Percentiles rank a stretch among this genome's conserved stretches.
Conservation (phyloP, 1,140 invertebrate genomes). For the Agraylea sexmaculata region DNA sequence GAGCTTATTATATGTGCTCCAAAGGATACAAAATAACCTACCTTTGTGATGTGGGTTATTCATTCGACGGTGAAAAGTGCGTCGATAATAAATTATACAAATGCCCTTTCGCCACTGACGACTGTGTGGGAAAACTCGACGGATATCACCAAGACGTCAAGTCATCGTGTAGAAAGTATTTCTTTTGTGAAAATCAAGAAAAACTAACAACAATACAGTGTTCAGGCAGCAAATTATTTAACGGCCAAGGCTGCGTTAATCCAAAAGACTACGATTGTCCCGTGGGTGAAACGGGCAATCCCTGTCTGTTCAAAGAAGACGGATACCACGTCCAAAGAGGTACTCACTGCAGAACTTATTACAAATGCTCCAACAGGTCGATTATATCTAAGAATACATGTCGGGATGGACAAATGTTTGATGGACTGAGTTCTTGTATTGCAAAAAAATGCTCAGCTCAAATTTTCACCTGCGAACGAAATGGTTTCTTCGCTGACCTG, state of each 20-base stretch:
- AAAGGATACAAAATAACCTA: slow-evolving; percentile 42
- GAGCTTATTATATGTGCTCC: slow-evolving; percentile 45
- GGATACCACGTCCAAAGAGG: slow-evolving; percentile 31
- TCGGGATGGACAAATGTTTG: slow-evolving; percentile 31
- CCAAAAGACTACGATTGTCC: slow-evolving; percentile 29
- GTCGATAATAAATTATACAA: slow-evolving; percentile 29
- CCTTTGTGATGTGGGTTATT: slow-evolving; percentile 36
- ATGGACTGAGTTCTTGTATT: slow-evolving; percentile 27
- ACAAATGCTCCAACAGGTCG: slow-evolving; percentile 37
- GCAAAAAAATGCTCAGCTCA: slow-evolving; percentile 16
- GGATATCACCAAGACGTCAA: slow-evolving; percentile 43
- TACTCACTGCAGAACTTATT: slow-evolving; percentile 43
- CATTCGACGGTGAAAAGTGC: slow-evolving; percentile 45
- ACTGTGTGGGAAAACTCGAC: slow-evolving; percentile 37
- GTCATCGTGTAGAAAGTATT: slow-evolving; percentile 43
- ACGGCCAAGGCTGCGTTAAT: slow-evolving; percentile 40
- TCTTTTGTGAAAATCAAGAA: slow-evolving; percentile 42
- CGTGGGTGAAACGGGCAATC: slow-evolving; percentile 19
- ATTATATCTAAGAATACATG: slow-evolving; percentile 31
- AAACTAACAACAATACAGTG: slow-evolving; percentile 42
- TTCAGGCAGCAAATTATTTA: slow-evolving; percentile 40
- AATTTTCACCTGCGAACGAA: slow-evolving; percentile 26
- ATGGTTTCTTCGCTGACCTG: slow-evolving; percentile 42
- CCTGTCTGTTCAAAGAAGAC: slow-evolving; percentile 23
- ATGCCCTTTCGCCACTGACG: slow-evolving; percentile 35